Base-by-base conservation (phyloP, 2,888 invertebrate genomes). In the Papilio demoleus region DNA sequence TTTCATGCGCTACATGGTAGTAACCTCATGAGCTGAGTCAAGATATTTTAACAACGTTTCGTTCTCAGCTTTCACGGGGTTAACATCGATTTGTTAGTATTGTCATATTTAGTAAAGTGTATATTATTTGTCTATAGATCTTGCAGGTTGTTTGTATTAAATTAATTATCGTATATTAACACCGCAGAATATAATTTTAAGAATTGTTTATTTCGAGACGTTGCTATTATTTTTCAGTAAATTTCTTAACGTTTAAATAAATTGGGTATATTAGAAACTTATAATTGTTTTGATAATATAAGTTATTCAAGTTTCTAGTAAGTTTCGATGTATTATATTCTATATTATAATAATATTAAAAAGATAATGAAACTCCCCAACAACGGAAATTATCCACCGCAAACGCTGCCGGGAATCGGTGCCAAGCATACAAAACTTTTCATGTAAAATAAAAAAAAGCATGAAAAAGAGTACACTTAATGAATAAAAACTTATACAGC, bases 311-410 rank as follows among this genome's bases (percentile, higher is more conserved):
- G 22, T 53, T 27, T 24, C 53, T n/a, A 27, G 53, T 24, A 27
- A 24, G 27, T 53, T 27, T 0, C 14, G 27, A 24, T 67, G 19
- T 36, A 17, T 62, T 67, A 19, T 50, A 53, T 67, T 50, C 47
- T 61, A 61, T 56, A 9, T 24, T 40, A 64, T 36, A 36, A 50
- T n/a, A 63, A n/a, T 64, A 53, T 64, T 56, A 67, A 67, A 53
- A 67, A 67, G 61, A 67, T 67, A 67, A 67, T 67, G 61, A 67
- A 67, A 67, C 67, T 27, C 40, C 50, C 61, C 67, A 67, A 67
- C 67, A 67, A 67, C 67, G 67, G 67, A 67, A 67, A 67, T 67
- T 67, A 67, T 67, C 67, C 67, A 67, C 67, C 67, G 67, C 67
- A 67, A 67, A 67, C 40, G 67, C 40, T 53, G 40, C 60, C 67